Conservation (phyloP, 2,888 invertebrate species). For the Lasioglossum figueresi region DNA sequence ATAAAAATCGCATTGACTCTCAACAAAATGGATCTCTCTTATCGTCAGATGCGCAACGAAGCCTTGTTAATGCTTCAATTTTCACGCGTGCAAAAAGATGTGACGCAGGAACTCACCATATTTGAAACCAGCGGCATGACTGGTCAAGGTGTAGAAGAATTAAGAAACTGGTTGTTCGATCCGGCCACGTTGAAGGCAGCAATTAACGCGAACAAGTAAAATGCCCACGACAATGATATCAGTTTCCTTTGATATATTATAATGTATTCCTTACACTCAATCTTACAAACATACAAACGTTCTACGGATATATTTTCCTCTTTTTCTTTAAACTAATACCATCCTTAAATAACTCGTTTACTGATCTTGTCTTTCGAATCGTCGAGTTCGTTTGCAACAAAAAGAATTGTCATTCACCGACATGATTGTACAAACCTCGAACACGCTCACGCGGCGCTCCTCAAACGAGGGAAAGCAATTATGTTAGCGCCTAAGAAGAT, state of each 20-base stretch:
- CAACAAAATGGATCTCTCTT: slow-evolving; percentile 94
- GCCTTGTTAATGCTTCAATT: slow-evolving; percentile 93
- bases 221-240: slow-evolving; percentile 39
- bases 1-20: slow-evolving; percentile 89
- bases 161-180: slow-evolving; percentile 87
- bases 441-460: not conserved
- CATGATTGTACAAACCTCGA: not conserved
- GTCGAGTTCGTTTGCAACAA: not conserved
- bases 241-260: slow-evolving; percentile 56
- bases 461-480: slow-evolving; percentile 4
- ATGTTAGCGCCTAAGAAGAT: slow-evolving; percentile 15
- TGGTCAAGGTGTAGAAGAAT: slow-evolving; percentile 88
- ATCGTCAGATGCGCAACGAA: slow-evolving; percentile 94
- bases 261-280: slow-evolving; percentile 60
- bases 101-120: slow-evolving; percentile 88
- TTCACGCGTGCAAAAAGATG: slow-evolving; percentile 88
- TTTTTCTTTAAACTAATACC: not conserved
- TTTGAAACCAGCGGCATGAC: slow-evolving; percentile 91
- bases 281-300: slow-evolving; percentile 73
- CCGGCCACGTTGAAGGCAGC: slow-evolving; percentile 66
- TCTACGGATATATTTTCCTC: slow-evolving; percentile 30
- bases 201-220: slow-evolving; percentile 61
- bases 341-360: slow-evolving; percentile 30
- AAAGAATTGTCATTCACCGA: not conserved
- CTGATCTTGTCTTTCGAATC: not conserved